These are phyloP conservation scores for Ispidina lecontei DNA, from an alignment of 2,797 vertebrate genomes.

Conservation along the genomic window DNA sequence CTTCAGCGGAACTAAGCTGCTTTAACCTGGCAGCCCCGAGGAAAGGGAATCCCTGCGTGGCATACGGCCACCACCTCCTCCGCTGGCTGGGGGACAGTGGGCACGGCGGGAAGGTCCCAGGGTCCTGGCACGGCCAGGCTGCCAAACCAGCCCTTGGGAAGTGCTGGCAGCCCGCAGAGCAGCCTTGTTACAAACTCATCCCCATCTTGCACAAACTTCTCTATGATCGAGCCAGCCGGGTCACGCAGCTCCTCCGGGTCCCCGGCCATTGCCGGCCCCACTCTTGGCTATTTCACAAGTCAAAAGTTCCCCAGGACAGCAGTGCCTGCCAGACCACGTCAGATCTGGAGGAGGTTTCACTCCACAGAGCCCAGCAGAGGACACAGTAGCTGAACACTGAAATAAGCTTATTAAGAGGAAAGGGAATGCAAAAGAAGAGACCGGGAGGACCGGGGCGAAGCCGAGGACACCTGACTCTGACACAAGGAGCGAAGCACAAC, in stretches of 20 bases:
- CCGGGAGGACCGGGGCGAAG: rapidly evolving
- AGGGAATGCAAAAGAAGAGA: neutral
- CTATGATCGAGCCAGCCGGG: neutral
- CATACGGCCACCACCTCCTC: constrained; percentile 61
- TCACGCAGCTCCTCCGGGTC: neutral
- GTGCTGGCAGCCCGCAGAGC: constrained; percentile 32
- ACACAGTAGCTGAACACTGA: neutral
- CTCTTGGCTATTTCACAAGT: neutral
- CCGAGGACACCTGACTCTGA: neutral
- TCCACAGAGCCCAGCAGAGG: neutral
- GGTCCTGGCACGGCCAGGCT: constrained; percentile 58
- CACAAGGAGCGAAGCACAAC: neutral
- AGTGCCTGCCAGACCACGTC: neutral
- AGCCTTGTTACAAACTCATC: constrained; percentile 9
- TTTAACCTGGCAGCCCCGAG: constrained; percentile 58
- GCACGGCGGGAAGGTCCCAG: constrained; percentile 37
- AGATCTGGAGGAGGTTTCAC: neutral
- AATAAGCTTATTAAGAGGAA: neutral
- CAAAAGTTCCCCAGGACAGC: neutral
- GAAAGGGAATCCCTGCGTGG: constrained; percentile 72
- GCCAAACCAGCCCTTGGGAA: constrained; percentile 66
- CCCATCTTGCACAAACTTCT: neutral
- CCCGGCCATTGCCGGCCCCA: neutral
- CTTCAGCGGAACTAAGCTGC: constrained; percentile 6
- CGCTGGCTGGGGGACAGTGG: constrained; percentile 56